These are phyloP conservation scores for Microtus oregoni DNA, from an alignment of 2,113 vertebrate genomes.

Conservation along the genomic window DNA sequence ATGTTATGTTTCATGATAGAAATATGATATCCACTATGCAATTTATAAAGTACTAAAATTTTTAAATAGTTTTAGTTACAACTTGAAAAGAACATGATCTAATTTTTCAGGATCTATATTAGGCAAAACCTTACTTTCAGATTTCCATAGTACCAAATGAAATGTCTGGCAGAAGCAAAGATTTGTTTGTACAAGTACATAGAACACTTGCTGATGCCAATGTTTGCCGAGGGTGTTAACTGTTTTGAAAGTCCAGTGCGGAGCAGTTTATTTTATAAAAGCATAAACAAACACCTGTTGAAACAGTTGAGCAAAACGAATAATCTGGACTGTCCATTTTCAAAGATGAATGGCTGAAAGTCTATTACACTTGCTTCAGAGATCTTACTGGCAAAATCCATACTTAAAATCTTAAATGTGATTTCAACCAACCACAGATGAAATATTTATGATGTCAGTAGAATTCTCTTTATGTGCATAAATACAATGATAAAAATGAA, in stretches of 20 bases:
- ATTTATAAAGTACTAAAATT: background rate
- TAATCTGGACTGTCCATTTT: conserved; percentile 23
- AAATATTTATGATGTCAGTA: conserved; percentile 40
- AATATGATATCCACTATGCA: background rate
- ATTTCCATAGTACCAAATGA: conserved; percentile 54
- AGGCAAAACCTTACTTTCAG: background rate
- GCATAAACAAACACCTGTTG: conserved; percentile 59
- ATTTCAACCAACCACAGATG: background rate
- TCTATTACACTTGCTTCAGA: conserved; percentile 36
- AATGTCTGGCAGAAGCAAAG: background rate
- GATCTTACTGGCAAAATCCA: background rate
- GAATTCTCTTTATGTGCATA: background rate
- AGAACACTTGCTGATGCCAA: background rate
- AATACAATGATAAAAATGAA: conserved; percentile 64
- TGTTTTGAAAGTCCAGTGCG: conserved; percentile 47
- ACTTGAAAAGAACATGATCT: background rate
- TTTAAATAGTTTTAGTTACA: background rate
- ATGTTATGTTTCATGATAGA: background rate
- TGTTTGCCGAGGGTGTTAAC: background rate
- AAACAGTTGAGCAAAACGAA: conserved; percentile 25
- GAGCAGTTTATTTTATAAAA: conserved; percentile 19
- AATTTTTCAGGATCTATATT: conserved; percentile 19
- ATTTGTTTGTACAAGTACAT: background rate
- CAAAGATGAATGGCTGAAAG: background rate
- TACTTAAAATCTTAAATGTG: background rate